Evolutionary conservation across 2,888 invertebrate genomes (phyloP).

Genomic region (Julus scanicus): DNA sequence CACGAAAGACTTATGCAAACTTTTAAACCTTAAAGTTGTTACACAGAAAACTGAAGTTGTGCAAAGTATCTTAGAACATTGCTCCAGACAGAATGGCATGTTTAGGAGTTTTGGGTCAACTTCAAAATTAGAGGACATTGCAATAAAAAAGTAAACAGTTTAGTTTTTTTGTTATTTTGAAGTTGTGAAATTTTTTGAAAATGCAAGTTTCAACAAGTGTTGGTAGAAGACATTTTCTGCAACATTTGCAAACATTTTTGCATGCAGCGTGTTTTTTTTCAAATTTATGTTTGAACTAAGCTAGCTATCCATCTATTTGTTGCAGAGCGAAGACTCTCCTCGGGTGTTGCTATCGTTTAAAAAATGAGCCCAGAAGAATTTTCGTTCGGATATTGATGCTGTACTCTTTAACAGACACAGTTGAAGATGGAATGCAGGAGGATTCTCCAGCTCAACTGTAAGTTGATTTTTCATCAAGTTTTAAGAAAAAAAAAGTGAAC

Average conservation of each 20-base stretch:
- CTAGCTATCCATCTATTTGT: too few relatives aligned
- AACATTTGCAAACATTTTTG: neutral
- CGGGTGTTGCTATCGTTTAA: constrained; percentile 65
- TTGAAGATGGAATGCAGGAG: constrained; percentile 61
- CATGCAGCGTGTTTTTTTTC: too few relatives aligned
- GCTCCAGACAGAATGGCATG: neutral
- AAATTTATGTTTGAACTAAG: neutral
- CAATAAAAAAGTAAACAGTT: constrained; percentile 6
- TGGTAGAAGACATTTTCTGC: neutral
- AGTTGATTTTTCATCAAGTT: constrained; percentile 29
- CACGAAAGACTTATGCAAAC: neutral
- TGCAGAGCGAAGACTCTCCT: constrained; percentile 61
- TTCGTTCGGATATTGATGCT: constrained; percentile 68
- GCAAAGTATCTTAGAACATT: neutral
- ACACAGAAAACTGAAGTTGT: neutral
- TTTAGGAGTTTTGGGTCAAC: constrained; percentile 18
- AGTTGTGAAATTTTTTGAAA: too few relatives aligned
- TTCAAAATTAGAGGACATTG: constrained; percentile 24
- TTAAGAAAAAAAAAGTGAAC: too few relatives aligned
- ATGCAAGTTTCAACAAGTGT: too few relatives aligned
- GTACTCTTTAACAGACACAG: constrained; percentile 65
- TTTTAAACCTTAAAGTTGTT: constrained; percentile 21
- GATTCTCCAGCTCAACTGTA: constrained; percentile 61
- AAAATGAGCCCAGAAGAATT: constrained; percentile 64
- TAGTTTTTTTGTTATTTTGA: neutral